Conservation (phyloP, 2,888 invertebrate genomes). For the Heliconius aoede region DNA sequence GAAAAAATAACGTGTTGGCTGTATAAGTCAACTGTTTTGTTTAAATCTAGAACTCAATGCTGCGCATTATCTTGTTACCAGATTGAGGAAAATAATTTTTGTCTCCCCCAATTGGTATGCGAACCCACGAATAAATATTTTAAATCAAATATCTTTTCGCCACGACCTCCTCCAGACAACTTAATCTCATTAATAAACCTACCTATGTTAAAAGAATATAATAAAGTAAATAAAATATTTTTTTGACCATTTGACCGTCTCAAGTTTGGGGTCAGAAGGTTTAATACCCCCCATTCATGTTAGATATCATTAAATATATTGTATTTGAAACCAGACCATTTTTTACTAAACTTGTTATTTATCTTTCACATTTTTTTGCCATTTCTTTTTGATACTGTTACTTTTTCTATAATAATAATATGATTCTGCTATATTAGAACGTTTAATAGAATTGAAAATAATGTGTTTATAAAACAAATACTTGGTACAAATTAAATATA, state of each 20-base stretch:
- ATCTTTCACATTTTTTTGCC: not conserved
- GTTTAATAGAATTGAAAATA: not conserved
- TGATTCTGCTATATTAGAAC: too few species aligned
- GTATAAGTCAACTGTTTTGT: too few species aligned
- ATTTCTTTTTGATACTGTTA: not conserved
- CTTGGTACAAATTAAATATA: not conserved
- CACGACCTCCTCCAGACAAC: too few species aligned
- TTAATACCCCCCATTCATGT: constrained; percentile 26
- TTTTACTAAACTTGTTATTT: constrained; percentile 11
- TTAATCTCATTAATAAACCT: not conserved
- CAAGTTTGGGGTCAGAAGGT: constrained; percentile 20
- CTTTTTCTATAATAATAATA: not conserved
- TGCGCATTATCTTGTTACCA: too few species aligned
- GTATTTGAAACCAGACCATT: not conserved
- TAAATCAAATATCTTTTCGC: too few species aligned
- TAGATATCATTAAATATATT: constrained; percentile 21
- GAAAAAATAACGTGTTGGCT: too few species aligned
- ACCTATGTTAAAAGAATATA: not conserved
- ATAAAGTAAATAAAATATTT: not conserved
- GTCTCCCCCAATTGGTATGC: too few species aligned
- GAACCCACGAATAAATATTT: too few species aligned
- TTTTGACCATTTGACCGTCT: constrained; percentile 15
- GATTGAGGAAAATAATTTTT: too few species aligned
- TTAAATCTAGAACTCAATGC: too few species aligned
- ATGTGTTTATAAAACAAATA: not conserved